phyloP scores from a whole-genome alignment of 2,888 invertebrate species.

The Liodrosophila aerea region DNA sequence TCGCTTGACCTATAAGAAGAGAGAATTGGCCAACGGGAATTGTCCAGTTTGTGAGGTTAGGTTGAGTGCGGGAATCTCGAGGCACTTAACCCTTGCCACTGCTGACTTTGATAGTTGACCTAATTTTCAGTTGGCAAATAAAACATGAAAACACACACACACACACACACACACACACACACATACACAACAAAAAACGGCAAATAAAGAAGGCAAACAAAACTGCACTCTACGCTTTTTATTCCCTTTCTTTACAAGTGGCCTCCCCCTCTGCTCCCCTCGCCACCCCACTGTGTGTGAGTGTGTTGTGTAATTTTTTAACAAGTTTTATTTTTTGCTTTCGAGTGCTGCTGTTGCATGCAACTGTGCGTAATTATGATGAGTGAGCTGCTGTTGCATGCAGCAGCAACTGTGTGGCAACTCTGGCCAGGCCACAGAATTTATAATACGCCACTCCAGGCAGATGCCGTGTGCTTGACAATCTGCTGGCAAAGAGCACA shows the following conservation, averaged over 20 bases:
- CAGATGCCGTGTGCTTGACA: constrained; percentile 58
- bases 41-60: constrained; percentile 21
- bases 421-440: constrained; percentile 43
- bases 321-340: constrained; percentile 60
- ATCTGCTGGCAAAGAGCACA: constrained; percentile 33
- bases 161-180: no score
- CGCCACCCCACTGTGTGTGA: constrained; percentile 15
- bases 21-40: constrained; percentile 56
- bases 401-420: constrained; percentile 28
- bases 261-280: constrained; percentile 23
- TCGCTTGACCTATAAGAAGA: constrained; percentile 71
- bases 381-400: constrained; percentile 54
- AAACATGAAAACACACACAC: constrained; percentile 30
- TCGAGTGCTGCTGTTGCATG: constrained; percentile 44
- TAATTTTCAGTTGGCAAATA: constrained; percentile 63
- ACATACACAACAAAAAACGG: no score
- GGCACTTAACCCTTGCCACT: constrained; percentile 69
- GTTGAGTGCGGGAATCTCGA: constrained; percentile 2
- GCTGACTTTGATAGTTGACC: constrained; percentile 77
- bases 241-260: constrained; percentile 57
- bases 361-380: constrained; percentile 72
- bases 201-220: no score
- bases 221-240: constrained; percentile 58
- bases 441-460: constrained; percentile 27
- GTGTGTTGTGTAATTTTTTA: constrained; percentile 58